phyloP scores from a whole-genome alignment of 1,140 invertebrate genomes.

The Sweltsa coloradensis region DNA sequence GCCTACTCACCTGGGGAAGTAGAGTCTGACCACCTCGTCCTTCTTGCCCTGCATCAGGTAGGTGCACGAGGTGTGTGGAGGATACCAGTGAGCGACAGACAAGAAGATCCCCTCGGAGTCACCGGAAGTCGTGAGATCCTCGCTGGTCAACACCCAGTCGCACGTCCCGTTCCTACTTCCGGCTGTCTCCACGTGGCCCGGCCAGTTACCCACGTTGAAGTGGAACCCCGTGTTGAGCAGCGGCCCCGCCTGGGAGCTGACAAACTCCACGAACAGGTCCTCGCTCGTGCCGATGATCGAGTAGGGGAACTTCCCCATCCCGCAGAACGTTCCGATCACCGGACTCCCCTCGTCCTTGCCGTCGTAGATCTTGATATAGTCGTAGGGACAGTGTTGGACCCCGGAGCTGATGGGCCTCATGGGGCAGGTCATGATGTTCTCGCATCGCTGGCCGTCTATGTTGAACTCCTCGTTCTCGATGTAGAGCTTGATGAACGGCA shows the following conservation, averaged over 20 bases:
- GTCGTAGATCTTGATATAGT: slow-evolving; percentile 83
- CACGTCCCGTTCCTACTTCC: slow-evolving; percentile 73
- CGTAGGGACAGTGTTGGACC: slow-evolving; percentile 67
- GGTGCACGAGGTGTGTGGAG: slow-evolving; percentile 78
- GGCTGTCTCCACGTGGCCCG: slow-evolving; percentile 75
- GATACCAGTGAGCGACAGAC: slow-evolving; percentile 85
- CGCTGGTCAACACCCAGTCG: slow-evolving; percentile 73
- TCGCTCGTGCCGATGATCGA: slow-evolving; percentile 82
- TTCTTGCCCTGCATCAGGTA: slow-evolving; percentile 73
- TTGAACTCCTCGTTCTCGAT: slow-evolving; percentile 90
- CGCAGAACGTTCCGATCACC: slow-evolving; percentile 80
- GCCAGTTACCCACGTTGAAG: slow-evolving; percentile 88
- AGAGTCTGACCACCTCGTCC: slow-evolving; percentile 73
- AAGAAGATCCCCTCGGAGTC: slow-evolving; percentile 77
- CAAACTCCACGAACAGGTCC: slow-evolving; percentile 82
- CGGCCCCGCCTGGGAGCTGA: slow-evolving; percentile 77
- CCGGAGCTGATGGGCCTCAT: slow-evolving; percentile 78
- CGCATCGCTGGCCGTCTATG: slow-evolving; percentile 83
- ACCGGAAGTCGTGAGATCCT: slow-evolving; percentile 57
- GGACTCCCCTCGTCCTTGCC: slow-evolving; percentile 75
- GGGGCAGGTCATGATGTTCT: slow-evolving; percentile 89
- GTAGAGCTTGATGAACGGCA: slow-evolving; percentile 82
- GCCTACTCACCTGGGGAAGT: slow-evolving; percentile 63
- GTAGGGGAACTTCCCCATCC: slow-evolving; percentile 87
- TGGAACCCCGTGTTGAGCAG: slow-evolving; percentile 83